Evolutionary conservation across 2,113 vertebrate species (phyloP).

Genomic region (Tautogolabrus adspersus): DNA sequence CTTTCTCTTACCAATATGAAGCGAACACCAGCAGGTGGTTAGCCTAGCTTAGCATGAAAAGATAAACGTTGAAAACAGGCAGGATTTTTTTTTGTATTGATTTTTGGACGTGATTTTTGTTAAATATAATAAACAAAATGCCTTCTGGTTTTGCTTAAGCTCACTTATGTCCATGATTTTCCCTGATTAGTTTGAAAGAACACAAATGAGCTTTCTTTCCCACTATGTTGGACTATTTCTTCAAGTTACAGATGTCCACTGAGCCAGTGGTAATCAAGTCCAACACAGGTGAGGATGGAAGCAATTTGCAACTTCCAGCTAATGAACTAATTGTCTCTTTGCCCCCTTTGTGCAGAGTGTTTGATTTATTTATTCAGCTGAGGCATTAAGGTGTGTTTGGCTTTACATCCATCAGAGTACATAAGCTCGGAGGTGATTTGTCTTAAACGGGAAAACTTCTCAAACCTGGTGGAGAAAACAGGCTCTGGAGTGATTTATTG

Average conservation of each 20-base stretch:
- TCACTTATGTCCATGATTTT: no score
- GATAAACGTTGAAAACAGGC: no score
- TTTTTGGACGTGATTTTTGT: no score
- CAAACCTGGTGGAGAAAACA: neutral
- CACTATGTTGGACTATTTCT: neutral
- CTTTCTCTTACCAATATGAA: neutral
- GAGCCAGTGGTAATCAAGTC: neutral
- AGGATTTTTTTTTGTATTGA: no score
- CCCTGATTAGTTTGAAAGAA: no score
- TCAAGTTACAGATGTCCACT: neutral
- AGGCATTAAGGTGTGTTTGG: neutral
- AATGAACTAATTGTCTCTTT: slow-evolving; percentile 10
- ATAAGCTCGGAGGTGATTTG: slow-evolving; percentile 17
- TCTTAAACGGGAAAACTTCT: slow-evolving; percentile 26
- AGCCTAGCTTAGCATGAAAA: neutral
- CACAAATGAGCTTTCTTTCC: neutral
- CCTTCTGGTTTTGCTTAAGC: no score
- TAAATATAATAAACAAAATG: no score
- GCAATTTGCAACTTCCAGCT: slow-evolving; percentile 1
- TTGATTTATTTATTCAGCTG: slow-evolving; percentile 29
- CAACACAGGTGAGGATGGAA: neutral
- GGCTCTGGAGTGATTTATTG: slow-evolving; percentile 25
- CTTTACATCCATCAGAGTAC: slow-evolving; percentile 9
- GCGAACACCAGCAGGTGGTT: neutral
- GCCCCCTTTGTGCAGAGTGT: slow-evolving; percentile 7